Evolutionary conservation across 2,797 vertebrate genomes (phyloP), one percentile per base, ranked within the genome.

Genomic region (Cyclura pinguis): DNA sequence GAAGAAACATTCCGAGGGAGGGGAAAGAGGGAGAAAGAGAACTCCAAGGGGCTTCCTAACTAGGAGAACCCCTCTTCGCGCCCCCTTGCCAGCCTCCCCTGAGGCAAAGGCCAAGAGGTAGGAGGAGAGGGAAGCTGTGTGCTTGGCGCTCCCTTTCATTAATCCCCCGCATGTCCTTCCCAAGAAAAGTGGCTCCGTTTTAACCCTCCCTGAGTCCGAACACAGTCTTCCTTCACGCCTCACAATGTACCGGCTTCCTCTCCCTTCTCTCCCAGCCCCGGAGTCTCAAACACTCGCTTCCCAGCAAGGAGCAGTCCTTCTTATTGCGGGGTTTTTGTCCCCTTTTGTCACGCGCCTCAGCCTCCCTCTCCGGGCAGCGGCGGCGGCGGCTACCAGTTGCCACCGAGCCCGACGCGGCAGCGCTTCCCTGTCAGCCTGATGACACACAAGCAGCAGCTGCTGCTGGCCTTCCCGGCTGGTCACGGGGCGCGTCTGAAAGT

Each of bases 401-500:
- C 76, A 82, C 88, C 10, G 18, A 77, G 18, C 55, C 73, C 29
- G 88, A 6, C 47, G 62, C 62, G 52, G 80, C 80, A 32, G 72
- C 72, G 14, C 32, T 64, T 6, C 32, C 32, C 52, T 12, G 7
- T 1, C 52, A 52, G 52, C 52, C 52, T 52, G 0, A 1, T 9
- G 1, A 1, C 52, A 8, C 52, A 12, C 52, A 52, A 0, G 52
- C 52, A 52, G 52, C 52, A 52, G 52, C 52, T 12, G 52, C 52
- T 1, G 2, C 50, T 7, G 50, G 52, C 84, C 69, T 24, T 42
- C 29, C 67, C n/a, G 29, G 69, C 86, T 27, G 80, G 35, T 13
- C 52, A 72, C 87, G 20, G 82, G 67, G 76, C 83, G 14, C n/a
- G 90, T 52, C 86, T 50, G 80, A 86, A 59, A 52, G 52, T 52